A percentile compares a stretch with the other conserved stretches of the same genome.
These are phyloP conservation scores for Eupithecia abbreviata DNA, from an alignment of 2,888 invertebrate genomes.

Conservation along the genomic window DNA sequence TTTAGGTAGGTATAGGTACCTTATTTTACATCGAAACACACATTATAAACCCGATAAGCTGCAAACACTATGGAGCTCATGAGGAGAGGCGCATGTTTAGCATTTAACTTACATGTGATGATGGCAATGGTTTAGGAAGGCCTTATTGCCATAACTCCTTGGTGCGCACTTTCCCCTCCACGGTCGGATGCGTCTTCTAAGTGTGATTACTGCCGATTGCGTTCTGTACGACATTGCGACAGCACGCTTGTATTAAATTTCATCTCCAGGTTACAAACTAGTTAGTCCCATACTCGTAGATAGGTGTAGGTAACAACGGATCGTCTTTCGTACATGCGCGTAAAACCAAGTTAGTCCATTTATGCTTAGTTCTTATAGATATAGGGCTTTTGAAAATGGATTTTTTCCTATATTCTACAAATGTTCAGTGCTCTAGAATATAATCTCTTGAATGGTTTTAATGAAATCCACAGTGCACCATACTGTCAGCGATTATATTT, in stretches of 20 bases:
- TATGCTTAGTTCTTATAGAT: too few relatives aligned
- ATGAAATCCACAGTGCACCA: too few relatives aligned
- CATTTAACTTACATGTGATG: not conserved
- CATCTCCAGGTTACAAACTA: slow-evolving; percentile 5
- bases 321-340: not conserved
- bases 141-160: slow-evolving; percentile 22
- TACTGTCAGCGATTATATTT: too few relatives aligned
- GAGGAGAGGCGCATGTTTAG: not conserved
- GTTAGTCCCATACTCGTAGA: not conserved
- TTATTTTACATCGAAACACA: not conserved
- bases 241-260: slow-evolving; percentile 14
- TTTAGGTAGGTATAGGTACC: not conserved
- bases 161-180: slow-evolving; percentile 21
- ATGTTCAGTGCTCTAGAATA: too few relatives aligned
- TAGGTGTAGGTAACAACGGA: not conserved
- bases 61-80: not conserved
- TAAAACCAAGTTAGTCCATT: not conserved
- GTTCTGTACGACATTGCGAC: slow-evolving; percentile 23
- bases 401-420: too few relatives aligned
- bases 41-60: not conserved
- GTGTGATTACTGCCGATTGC: slow-evolving; percentile 28
- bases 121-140: not conserved
- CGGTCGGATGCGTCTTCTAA: slow-evolving; percentile 29
- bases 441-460: too few relatives aligned
- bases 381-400: too few relatives aligned